These are phyloP conservation scores for Aethina tumida DNA, from an alignment of 1,140 invertebrate genomes.

Conservation along the genomic window DNA sequence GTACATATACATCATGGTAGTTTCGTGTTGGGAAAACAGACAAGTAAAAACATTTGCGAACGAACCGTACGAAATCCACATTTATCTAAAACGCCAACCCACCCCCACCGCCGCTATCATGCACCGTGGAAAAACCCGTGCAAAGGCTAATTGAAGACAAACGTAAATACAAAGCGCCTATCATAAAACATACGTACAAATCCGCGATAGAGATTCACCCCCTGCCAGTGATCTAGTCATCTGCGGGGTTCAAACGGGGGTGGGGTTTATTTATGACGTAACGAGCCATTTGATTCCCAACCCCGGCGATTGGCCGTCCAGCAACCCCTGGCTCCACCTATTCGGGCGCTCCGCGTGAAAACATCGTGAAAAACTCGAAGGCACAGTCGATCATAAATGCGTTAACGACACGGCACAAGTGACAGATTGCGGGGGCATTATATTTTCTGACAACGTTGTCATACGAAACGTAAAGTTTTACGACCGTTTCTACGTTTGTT, in stretches of 20 bases:
- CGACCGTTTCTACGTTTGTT: slow-evolving; percentile 1
- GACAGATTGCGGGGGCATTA: slow-evolving; percentile 22
- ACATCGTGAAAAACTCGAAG: slow-evolving; percentile 19
- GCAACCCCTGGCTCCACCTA: slow-evolving; percentile 25
- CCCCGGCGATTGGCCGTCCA: slow-evolving; percentile 22
- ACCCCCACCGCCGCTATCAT: too few relatives aligned
- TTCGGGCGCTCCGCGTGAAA: slow-evolving; percentile 17
- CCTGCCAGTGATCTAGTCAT: slow-evolving; percentile 8
- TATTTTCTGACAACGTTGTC: slow-evolving; percentile 1
- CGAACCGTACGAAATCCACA: too few relatives aligned
- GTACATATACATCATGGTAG: too few relatives aligned
- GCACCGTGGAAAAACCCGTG: too few relatives aligned
- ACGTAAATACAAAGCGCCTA: slow-evolving; percentile 11
- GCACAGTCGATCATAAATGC: slow-evolving; percentile 32
- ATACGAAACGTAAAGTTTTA: slow-evolving; percentile 1
- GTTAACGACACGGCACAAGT: slow-evolving; percentile 22
- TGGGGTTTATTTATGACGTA: slow-evolving; percentile 25
- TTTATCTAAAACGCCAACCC: too few relatives aligned
- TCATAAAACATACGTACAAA: slow-evolving; percentile 15
- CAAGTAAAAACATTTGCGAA: too few relatives aligned
- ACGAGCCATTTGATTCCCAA: slow-evolving; percentile 17
- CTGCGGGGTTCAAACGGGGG: slow-evolving; percentile 13
- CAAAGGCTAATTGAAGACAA: slow-evolving; percentile 10
- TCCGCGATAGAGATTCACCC: slow-evolving; percentile 13
- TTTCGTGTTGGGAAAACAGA: too few relatives aligned